A percentile compares a stretch with the other conserved stretches of the same genome.
Evolutionary conservation across 2,888 invertebrate genomes (phyloP).

Genomic region (Bellardia bayeri): DNA sequence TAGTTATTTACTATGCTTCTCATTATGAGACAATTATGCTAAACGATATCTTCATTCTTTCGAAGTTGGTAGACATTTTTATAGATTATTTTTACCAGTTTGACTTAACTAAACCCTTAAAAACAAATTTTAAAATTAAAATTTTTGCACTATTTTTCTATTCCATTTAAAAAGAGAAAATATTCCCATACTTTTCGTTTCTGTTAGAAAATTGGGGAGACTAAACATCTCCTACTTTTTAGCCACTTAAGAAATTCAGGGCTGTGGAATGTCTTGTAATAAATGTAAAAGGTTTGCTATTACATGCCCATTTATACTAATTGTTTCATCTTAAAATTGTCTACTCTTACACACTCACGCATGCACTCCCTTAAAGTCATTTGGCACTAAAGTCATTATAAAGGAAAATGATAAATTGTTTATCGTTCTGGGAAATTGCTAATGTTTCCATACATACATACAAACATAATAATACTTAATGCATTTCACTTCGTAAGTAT

Average conservation of each 20-base stretch:
- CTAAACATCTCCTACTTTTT: slow-evolving; percentile 16
- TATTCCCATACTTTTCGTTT: slow-evolving; percentile 28
- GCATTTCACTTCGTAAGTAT: no score
- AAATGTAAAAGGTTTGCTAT: slow-evolving; percentile 55
- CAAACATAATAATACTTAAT: no score
- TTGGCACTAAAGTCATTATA: neutral
- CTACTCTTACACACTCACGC: neutral
- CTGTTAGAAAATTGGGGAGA: neutral
- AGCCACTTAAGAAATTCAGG: slow-evolving; percentile 32
- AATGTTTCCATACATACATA: slow-evolving; percentile 68
- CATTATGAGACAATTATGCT: no score
- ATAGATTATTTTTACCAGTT: neutral
- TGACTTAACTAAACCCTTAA: neutral
- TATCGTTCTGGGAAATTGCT: slow-evolving; percentile 83
- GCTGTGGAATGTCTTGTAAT: slow-evolving; percentile 13
- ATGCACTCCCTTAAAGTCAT: neutral
- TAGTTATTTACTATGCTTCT: no score
- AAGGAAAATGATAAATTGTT: slow-evolving; percentile 78
- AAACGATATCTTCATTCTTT: no score
- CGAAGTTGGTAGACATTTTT: no score
- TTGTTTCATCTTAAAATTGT: slow-evolving; percentile 52
- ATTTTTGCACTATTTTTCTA: slow-evolving; percentile 46
- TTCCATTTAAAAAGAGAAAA: neutral
- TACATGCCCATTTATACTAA: slow-evolving; percentile 69
- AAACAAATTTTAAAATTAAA: neutral